These are phyloP conservation scores for Gari tellinella DNA, from an alignment of 2,888 invertebrate species.

Conservation along the genomic window DNA sequence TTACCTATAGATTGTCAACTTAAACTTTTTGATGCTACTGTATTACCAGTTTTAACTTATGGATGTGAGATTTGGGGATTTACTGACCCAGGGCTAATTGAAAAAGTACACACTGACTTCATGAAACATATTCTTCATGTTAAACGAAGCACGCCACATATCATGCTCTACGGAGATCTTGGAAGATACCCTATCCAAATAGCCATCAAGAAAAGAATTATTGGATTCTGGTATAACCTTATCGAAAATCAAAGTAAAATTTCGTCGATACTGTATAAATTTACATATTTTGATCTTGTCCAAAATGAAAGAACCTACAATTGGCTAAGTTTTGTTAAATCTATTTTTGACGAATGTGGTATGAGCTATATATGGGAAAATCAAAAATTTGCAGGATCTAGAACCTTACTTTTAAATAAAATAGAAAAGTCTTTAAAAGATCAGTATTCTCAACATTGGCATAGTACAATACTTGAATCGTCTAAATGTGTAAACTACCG, in stretches of 20 bases:
- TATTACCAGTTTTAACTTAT: slow-evolving; percentile 20
- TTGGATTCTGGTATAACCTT: slow-evolving; percentile 3
- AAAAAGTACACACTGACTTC: slow-evolving; percentile 22
- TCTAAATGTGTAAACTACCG: neutral
- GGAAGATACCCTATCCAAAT: slow-evolving; percentile 12
- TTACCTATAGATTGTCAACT: slow-evolving; percentile 12
- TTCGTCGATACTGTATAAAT: slow-evolving; percentile 7
- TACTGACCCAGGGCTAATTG: slow-evolving; percentile 5
- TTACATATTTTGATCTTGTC: neutral
- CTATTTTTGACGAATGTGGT: neutral
- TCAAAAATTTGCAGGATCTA: neutral
- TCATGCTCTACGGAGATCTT: slow-evolving; percentile 20
- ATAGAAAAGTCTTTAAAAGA: slow-evolving; percentile 8
- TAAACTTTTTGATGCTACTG: slow-evolving; percentile 10
- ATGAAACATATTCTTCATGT: slow-evolving; percentile 16
- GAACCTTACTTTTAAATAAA: neutral
- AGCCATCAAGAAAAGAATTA: slow-evolving; percentile 2
- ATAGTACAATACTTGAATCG: neutral
- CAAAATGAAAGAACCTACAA: neutral
- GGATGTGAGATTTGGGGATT: slow-evolving; percentile 15
- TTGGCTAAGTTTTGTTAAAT: slow-evolving; percentile 2
- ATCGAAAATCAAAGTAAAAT: neutral
- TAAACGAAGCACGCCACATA: slow-evolving; percentile 11
- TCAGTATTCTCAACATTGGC: slow-evolving; percentile 11
- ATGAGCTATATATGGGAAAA: neutral